Evolutionary conservation across 1,140 invertebrate genomes (phyloP), one percentile per base, ranked within the genome.

Genomic region (Sinonovacula constricta): DNA sequence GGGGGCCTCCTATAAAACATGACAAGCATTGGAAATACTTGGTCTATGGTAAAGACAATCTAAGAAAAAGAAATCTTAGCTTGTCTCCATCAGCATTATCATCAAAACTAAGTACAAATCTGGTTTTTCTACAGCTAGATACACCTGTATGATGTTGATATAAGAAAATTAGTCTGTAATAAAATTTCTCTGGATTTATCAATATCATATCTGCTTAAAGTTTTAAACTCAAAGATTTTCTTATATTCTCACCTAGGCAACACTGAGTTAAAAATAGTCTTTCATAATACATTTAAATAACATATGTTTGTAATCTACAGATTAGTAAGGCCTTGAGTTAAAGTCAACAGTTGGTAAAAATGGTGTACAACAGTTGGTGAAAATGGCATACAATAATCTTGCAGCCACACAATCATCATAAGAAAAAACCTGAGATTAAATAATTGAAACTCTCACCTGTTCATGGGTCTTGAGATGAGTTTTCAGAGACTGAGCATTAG

Each of bases 391-490:
- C 1, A 49, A 24, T 15, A 53, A 26, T 18, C 1, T 36, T 57
- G 14, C 33, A 22, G 15, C 24, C 30, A 1, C 2, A 33, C 31
- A 24, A 18, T 0, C 24, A 15, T 24, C 10, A 54, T 26, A 59
- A 45, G 24, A 71, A 59, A 53, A 4, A 30, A 51, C 18, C 18
- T 7, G 24, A 5, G 10, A 63, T 63, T 63, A 30, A 30, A 28
- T n/a, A n/a, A 18, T 14, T 31, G 28, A 49, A 22, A 24, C 30
- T 79, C 67, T 54, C 80, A 90, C 89, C 88, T 88, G 87, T 75
- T 72, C 81, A 77, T 89, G 89, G 0, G 88, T 88, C 34, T 85
- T 78, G 0, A 90, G 82, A 67, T 90, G 89, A 24, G 80, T 87
- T 36, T 84, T 84, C 2, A 90, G 79, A 5, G 87, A 85, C 72